phyloP scores from a whole-genome alignment of 1,140 invertebrate species.

The Hylyphantes graminicola region DNA sequence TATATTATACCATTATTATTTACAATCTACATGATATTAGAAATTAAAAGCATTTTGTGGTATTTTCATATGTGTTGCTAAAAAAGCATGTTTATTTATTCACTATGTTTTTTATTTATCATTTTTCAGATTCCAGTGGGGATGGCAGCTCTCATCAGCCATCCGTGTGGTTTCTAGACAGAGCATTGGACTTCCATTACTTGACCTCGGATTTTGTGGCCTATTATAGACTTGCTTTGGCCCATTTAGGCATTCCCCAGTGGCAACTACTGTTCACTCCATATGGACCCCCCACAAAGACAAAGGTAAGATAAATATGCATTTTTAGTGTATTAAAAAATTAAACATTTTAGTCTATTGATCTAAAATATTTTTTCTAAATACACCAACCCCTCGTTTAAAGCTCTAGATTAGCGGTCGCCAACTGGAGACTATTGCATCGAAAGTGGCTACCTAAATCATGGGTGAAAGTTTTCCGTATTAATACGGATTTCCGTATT shows the following conservation, averaged over 20 bases:
- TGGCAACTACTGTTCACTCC: constrained; percentile 88
- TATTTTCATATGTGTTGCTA: too few relatives aligned
- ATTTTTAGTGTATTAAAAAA: background rate
- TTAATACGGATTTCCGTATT: too few relatives aligned
- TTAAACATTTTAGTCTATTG: background rate
- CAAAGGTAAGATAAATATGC: constrained; percentile 74
- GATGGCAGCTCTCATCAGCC: constrained; percentile 62
- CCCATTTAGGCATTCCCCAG: constrained; percentile 87
- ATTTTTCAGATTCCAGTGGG: constrained; percentile 32
- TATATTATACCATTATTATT: too few relatives aligned
- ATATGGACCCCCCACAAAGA: constrained; percentile 81
- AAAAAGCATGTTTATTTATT: too few relatives aligned
- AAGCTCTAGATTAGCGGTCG: too few relatives aligned
- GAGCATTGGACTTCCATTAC: constrained; percentile 78
- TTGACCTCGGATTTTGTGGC: constrained; percentile 84
- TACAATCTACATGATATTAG: too few relatives aligned
- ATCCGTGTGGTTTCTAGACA: constrained; percentile 76
- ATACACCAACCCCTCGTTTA: too few relatives aligned
- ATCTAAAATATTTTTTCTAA: background rate
- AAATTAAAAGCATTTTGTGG: too few relatives aligned
- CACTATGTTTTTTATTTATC: background rate
- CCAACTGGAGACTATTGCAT: too few relatives aligned
- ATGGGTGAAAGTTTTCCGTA: too few relatives aligned
- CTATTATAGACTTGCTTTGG: constrained; percentile 80
- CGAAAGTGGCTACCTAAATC: too few relatives aligned